Base-by-base conservation (phyloP, 2,113 vertebrate genomes). In the Eulemur rufifrons region DNA sequence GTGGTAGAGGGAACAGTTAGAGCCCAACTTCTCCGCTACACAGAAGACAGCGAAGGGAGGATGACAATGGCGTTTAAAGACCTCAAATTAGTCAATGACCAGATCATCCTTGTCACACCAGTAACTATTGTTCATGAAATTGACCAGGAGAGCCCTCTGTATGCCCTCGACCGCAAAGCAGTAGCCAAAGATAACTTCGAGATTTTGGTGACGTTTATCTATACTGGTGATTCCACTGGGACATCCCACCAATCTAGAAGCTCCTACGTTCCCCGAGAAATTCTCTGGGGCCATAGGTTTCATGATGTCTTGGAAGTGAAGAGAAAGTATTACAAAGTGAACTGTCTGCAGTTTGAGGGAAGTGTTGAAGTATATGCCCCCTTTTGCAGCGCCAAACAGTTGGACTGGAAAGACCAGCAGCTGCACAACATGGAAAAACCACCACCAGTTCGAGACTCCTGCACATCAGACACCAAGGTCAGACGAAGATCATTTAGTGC, bases 241-340 rank as follows among this genome's bases (percentile, higher is more conserved):
- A 99, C 99, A 0, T 99, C 99, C 5, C 99, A 99, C 95, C 99
- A 99, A 96, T 99, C 99, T 3, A 98, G 99, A 42, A 99, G 99
- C 54, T 99, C 99, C 0, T 99, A 99, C 13, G 98, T 99, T 0
- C 99, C 99, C 4, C 95, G 98, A 0, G 99, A 99, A 96, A 99
- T 99, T 77, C 98, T 99, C 27, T 99, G 99, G 99, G 99, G 99
- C 14, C 99, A 99, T 14, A 96, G 99, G 74, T 99, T 99, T 96
- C 99, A 99, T 0, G 99, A 99, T 1, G 99, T 99, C 95, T 96
- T 99, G 96, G 98, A 98, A 0, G 98, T 99, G 34, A 99, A 98
- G 98, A 98, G 98, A 73, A 99, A 98, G 87, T 96, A 99, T 97
- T 99, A 99, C 97, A 99, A 98, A 63, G 99, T 99, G 73, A 99